phyloP scores from a whole-genome alignment of 2,113 vertebrate genomes.

The Abramis brama region DNA sequence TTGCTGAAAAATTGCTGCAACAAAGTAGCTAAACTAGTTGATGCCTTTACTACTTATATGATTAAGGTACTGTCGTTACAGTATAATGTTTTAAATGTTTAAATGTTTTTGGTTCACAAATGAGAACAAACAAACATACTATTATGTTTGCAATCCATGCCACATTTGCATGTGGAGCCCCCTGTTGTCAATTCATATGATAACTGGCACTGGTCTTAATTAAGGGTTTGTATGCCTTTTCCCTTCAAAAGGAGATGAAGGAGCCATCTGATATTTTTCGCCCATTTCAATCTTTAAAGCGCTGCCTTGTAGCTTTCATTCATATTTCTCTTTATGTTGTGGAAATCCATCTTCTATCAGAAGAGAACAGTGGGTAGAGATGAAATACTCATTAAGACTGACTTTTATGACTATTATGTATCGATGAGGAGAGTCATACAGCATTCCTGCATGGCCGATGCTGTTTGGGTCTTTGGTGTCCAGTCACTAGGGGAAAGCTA shows the following conservation, averaged over 20 bases:
- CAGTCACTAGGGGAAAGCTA: not conserved
- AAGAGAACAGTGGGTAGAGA: not conserved
- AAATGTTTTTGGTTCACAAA: not conserved
- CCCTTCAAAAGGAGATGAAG: slow-evolving; percentile 44
- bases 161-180: not conserved
- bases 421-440: not conserved
- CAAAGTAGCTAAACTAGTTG: not conserved
- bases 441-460: not conserved
- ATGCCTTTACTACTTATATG: not conserved
- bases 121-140: not conserved
- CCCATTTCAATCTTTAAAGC: slow-evolving; percentile 36
- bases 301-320: slow-evolving; percentile 28
- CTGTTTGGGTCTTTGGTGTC: slow-evolving; percentile 6
- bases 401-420: not conserved
- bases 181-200: not conserved
- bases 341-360: not conserved
- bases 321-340: slow-evolving; percentile 35
- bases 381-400: slow-evolving; percentile 25
- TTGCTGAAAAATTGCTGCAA: not conserved
- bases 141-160: not conserved
- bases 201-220: slow-evolving; percentile 29
- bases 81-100: not conserved
- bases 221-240: slow-evolving; percentile 39
- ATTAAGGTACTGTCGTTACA: not conserved
- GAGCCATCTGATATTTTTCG: not conserved